Evolutionary conservation across 2,797 vertebrate genomes (phyloP), one percentile per base, ranked within the genome.

Genomic region (Melanotaenia parkinsoni): DNA sequence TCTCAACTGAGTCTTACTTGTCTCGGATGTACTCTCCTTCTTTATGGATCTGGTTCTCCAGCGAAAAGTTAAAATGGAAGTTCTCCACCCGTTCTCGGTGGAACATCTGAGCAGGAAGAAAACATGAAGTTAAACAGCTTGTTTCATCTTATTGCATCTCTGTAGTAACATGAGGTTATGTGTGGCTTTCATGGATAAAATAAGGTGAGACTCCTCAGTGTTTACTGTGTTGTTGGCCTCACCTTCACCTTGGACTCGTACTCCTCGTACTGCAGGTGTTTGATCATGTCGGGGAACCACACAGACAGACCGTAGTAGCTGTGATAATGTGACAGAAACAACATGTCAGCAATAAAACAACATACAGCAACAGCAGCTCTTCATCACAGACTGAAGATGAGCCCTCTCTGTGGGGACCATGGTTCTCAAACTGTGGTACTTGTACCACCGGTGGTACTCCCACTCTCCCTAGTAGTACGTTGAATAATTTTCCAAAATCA

Each of bases 241-340:
- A 91, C 91, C 90, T 96, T 98, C 86, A 96, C 91, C 74, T 92
- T 96, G 32, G 95, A 94, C 58, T 95, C 91, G 13, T 99, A 99
- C 0, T 96, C 96, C 76, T 96, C 94, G 0, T 97, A 91, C 91
- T 99, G 97, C 67, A 96, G 93, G 77, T 98, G 96, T 1, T 96
- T 97, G 78, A 99, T 98, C 97, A 98, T 98, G 83, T 99, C 98
- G 0, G 98, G 98, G 84, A 99, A 99, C 98, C 98, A 99, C 60
- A 99, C 97, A 0, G 95, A 96, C 82, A 99, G 94, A 58, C 98
- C 98, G 2, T 98, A 99, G 87, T 97, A 99, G 91, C 98, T 99
- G 88, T 20, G 33, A 33, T 14, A 54, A 24, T 5, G 13, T 18
- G 56, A 18, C 14, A 18, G 18, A 24, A 28, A 9, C 51, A 30